Conservation (phyloP, 2,113 vertebrate genomes). For the Spilogale gracilis region DNA sequence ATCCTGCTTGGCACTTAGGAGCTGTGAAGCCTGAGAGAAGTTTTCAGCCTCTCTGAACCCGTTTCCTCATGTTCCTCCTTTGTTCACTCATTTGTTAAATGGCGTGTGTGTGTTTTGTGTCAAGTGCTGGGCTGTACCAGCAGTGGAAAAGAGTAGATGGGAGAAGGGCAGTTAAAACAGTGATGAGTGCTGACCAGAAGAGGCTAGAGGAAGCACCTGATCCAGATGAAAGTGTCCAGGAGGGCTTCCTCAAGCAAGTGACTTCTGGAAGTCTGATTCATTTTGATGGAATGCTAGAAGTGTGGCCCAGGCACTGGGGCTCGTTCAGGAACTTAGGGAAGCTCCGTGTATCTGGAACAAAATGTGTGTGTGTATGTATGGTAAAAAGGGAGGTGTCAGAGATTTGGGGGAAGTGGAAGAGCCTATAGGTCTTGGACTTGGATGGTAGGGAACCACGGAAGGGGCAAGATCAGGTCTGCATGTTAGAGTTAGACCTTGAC, state of each 20-base stretch:
- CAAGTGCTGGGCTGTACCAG: background rate
- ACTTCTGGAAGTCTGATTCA: background rate
- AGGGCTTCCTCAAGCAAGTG: slow-evolving; percentile 12
- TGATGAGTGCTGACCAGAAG: background rate
- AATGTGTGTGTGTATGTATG: background rate
- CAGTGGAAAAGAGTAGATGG: background rate
- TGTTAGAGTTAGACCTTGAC: background rate
- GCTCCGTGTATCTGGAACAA: background rate
- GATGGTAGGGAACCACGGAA: background rate
- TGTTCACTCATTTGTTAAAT: background rate
- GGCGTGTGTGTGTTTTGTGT: background rate
- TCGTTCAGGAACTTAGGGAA: background rate
- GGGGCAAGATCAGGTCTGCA: background rate
- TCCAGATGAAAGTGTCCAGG: background rate
- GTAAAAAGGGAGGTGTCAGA: background rate
- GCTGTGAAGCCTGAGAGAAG: background rate
- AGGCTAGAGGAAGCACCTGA: background rate
- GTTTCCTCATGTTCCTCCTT: background rate
- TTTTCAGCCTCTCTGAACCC: background rate
- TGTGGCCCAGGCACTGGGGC: background rate
- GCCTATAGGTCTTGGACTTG: background rate
- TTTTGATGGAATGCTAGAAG: background rate
- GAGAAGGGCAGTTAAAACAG: background rate
- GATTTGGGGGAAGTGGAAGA: background rate
- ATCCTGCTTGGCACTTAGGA: background rate